phyloP scores from a whole-genome alignment of 2,888 invertebrate species.

The Hypselothyrea guttata region DNA sequence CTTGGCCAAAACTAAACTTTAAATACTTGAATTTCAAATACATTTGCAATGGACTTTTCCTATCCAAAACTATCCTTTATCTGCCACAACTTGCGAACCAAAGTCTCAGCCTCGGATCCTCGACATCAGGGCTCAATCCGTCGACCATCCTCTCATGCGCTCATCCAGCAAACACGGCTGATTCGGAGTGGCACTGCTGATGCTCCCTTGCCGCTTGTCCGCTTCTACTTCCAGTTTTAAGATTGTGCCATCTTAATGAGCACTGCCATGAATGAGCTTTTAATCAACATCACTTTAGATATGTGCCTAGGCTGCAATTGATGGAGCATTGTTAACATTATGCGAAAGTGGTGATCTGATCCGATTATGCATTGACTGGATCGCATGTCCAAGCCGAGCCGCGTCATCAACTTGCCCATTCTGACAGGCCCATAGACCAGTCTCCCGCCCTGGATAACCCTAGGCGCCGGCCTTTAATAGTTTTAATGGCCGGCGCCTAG shows the following conservation, averaged over 20 bases:
- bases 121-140: no score
- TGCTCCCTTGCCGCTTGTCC: slow-evolving; percentile 61
- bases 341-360: slow-evolving; percentile 73
- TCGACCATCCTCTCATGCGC: slow-evolving; percentile 9
- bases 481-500: slow-evolving; percentile 67
- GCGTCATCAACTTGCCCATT: slow-evolving; percentile 49
- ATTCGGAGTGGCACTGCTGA: slow-evolving; percentile 78
- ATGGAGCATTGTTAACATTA: slow-evolving; percentile 78
- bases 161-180: slow-evolving; percentile 50
- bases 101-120: no score
- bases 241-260: slow-evolving; percentile 77
- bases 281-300: slow-evolving; percentile 77
- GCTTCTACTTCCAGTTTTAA: slow-evolving; percentile 54
- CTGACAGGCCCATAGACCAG: slow-evolving; percentile 36
- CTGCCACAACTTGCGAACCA: no score
- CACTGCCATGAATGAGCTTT: slow-evolving; percentile 79
- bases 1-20: no score
- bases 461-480: slow-evolving; percentile 68
- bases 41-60: no score
- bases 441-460: slow-evolving; percentile 65
- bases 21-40: no score
- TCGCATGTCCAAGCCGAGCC: slow-evolving; percentile 56
- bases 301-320: slow-evolving; percentile 66
- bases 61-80: no score
- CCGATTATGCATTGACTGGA: slow-evolving; percentile 73